Conservation (phyloP, 2,888 invertebrate genomes). For the Rhyacophila evoluta region DNA sequence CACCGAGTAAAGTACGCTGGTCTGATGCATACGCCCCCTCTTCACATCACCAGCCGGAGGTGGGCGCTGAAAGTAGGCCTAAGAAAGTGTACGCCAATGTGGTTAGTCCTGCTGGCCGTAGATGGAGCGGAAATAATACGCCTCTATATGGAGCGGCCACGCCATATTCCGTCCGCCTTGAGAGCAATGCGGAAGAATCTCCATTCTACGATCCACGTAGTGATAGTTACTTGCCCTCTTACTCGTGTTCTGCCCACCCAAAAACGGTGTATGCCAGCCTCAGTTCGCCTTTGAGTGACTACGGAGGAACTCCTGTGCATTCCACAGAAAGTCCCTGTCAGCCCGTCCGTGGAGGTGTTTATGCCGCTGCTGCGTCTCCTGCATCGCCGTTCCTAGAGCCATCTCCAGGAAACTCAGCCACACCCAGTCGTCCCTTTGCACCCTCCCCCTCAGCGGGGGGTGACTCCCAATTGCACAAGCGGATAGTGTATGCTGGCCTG, state of each 20-base stretch:
- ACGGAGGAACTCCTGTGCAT: slow-evolving; percentile 52
- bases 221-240: slow-evolving; percentile 68
- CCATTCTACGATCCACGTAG: slow-evolving; percentile 70
- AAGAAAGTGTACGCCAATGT: slow-evolving; percentile 67
- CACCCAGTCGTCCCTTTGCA: slow-evolving; percentile 52
- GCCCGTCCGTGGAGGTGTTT: slow-evolving; percentile 47
- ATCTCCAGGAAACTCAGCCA: slow-evolving; percentile 53
- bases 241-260: slow-evolving; percentile 67
- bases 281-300: slow-evolving; percentile 64
- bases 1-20: slow-evolving; percentile 74
- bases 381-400: slow-evolving; percentile 54
- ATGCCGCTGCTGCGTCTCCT: slow-evolving; percentile 50
- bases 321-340: slow-evolving; percentile 41
- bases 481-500: slow-evolving; percentile 53
- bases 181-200: slow-evolving; percentile 64
- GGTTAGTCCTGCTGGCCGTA: slow-evolving; percentile 59
- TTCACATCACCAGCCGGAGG: slow-evolving; percentile 72
- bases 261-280: slow-evolving; percentile 65
- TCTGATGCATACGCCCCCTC: slow-evolving; percentile 74
- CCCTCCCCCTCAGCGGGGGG: slow-evolving; percentile 53
- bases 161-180: slow-evolving; percentile 65
- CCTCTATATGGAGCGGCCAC: slow-evolving; percentile 69
- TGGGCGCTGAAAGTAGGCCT: slow-evolving; percentile 68
- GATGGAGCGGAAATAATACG: slow-evolving; percentile 65
- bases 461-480: slow-evolving; percentile 42